Evolutionary conservation across 2,888 invertebrate species (phyloP), one percentile per base, ranked within the genome.

Genomic region (Dicyrtomina minuta): DNA sequence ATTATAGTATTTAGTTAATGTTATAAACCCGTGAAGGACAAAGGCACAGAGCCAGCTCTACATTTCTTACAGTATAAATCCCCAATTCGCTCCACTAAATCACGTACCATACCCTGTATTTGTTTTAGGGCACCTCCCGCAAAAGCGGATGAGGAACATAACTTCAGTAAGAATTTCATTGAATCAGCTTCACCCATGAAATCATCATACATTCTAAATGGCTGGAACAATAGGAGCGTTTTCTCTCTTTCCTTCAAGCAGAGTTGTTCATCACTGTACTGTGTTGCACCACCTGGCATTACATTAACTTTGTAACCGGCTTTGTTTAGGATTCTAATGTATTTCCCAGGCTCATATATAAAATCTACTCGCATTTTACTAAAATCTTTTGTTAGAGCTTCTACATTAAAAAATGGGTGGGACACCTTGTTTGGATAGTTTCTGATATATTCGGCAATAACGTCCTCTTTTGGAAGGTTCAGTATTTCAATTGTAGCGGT

Each of bases 301-400:
- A 76, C 66, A 70, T 72, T 68, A 0, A 77, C 73, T 39, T 55
- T 62, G 51, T 75, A 75, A 0, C 74, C 75, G 0, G 66, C 44
- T 12, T 61, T 49, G 17, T 68, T 22, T 10, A 78, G 59, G 5
- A 75, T 59, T 24, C 46, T 51, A 13, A 68, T 51, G 55, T 78
- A 78, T 55, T 76, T 76, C 15, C 69, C 67, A 1, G 78, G 78
- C 44, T 76, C 66, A 20, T 58, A 62, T 26, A 78, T 70, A 55
- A 70, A 78, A 59, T 78, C 78, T 10, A 78, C 71, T 2, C 78
- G 65, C 6, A 39, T 60, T 13, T 66, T 66, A 1, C 24, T 10
- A 68, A 78, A 78, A 22, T 70, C 43, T 6, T 20, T 26, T 24
- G 22, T 43, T 2, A 76, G 49, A 3, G 58, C n/a, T 12, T 64